Evolutionary conservation across 2,888 invertebrate species (phyloP), one percentile per base, ranked within the genome.

Genomic region (Helicoverpa assulta): DNA sequence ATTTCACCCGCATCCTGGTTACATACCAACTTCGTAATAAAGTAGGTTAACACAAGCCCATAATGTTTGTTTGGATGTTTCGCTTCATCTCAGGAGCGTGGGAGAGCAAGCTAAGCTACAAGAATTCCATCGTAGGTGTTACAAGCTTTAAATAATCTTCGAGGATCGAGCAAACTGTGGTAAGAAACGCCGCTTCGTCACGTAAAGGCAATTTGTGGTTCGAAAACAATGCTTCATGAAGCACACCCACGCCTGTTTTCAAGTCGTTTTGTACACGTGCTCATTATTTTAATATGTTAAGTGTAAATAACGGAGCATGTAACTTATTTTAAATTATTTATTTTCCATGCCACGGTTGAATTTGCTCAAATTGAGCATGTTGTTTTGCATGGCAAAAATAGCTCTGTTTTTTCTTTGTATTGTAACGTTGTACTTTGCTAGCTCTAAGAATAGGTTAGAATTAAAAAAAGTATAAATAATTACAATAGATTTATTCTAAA

Each of bases 151-250:
- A 37, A 59, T 62, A 26, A 29, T 67, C 43, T 40, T 26, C 3
- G 16, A 57, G n/a, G 14, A 21, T n/a, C 54, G 33, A n/a, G 18
- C 8, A 54, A 26, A 47, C 33, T 59, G 26, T 33, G 19, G 16
- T 8, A n/a, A 58, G n/a, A 47, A 19, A 14, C 50, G 18, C 18
- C 12, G 10, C 16, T 58, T 37, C 19, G 40, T 50, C 63, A 63
- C 47, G 71, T 76, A 63, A 54, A 59, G n/a, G n/a, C 10, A 52
- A 52, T 76, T 70, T 47, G 37, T 37, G 2, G 26, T 58, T 76
- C 19, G n/a, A 57, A 76, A 76, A 61, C 52, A 60, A 61, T 57
- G 12, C 52, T 19, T 53, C 10, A 59, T 43, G 14, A 3, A 33
- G 16, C 37, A 62, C 40, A 40, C 40, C 40, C 5, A 40, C 40